Conservation (phyloP, 37 sponge, comb jelly and placozoan genomes). For the Cladorhizidae sp. region DNA sequence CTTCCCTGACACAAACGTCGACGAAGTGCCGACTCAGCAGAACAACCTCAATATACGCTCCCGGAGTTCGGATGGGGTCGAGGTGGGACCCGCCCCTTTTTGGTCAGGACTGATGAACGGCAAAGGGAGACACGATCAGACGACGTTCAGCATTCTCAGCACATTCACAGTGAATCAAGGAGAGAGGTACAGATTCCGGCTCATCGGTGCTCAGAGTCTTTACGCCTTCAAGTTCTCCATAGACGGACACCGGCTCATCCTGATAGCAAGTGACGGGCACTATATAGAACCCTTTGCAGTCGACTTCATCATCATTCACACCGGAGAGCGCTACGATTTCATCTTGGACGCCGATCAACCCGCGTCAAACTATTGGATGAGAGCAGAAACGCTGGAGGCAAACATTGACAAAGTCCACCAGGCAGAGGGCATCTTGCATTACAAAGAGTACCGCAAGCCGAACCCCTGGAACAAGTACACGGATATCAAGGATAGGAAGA, state of each 20-base stretch:
- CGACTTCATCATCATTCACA: constrained; percentile 78
- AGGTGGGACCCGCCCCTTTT: constrained; percentile 64
- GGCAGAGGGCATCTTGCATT: constrained; percentile 61
- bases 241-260: constrained; percentile 58
- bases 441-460: background rate
- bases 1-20: constrained; percentile 8
- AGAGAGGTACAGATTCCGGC: constrained; percentile 66
- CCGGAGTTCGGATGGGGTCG: constrained; percentile 45
- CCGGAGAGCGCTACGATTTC: constrained; percentile 85
- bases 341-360: constrained; percentile 29
- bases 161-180: constrained; percentile 21
- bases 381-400: constrained; percentile 75
- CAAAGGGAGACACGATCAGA: constrained; percentile 42
- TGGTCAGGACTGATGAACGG: constrained; percentile 88
- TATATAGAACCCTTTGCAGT: constrained; percentile 45
- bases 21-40: constrained; percentile 11
- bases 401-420: constrained; percentile 2
- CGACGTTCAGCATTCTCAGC: constrained; percentile 13
- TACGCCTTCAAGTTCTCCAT: constrained; percentile 73
- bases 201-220: constrained; percentile 82
- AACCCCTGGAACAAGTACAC: background rate
- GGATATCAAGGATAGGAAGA: background rate
- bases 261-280: constrained; percentile 73
- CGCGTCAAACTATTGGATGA: constrained; percentile 46
- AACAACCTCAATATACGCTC: constrained; percentile 13